Conservation (phyloP, 1,140 invertebrate genomes). For the Phortica variegata region DNA sequence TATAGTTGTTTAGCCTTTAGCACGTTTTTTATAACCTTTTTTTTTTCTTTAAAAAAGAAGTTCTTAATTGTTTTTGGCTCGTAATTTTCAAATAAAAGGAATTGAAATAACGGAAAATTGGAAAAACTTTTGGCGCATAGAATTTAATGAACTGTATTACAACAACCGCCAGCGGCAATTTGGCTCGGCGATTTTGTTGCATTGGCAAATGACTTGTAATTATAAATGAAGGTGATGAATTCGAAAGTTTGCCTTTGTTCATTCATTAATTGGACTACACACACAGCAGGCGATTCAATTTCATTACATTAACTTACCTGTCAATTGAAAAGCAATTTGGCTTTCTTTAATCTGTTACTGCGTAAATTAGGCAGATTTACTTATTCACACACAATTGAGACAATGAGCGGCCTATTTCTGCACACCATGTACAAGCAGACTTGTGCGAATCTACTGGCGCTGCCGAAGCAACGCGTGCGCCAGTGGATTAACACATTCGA, state of each 20-base stretch:
- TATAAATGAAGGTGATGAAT: background rate
- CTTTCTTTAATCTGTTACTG: background rate
- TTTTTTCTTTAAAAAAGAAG: too few relatives aligned
- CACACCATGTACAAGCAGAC: conserved; percentile 27
- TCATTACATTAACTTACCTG: background rate
- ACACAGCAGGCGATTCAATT: background rate
- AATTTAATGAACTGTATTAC: too few relatives aligned
- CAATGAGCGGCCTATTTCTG: too few relatives aligned
- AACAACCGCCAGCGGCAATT: too few relatives aligned
- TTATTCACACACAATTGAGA: background rate
- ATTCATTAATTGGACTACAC: conserved; percentile 11
- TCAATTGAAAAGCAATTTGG: background rate
- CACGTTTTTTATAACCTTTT: too few relatives aligned
- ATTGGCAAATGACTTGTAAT: conserved; percentile 4
- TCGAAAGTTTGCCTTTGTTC: conserved; percentile 15
- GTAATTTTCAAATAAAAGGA: too few relatives aligned
- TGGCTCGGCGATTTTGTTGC: conserved; percentile 3
- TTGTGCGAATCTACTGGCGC: conserved; percentile 22
- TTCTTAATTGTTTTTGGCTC: too few relatives aligned
- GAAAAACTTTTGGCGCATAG: too few relatives aligned
- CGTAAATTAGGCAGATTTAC: background rate
- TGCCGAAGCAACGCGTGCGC: conserved; percentile 24
- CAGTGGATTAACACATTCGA: conserved; percentile 27
- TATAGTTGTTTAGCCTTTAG: too few relatives aligned
- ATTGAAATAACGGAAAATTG: too few relatives aligned